Conservation (phyloP, 2,888 invertebrate species). For the Abrostola triplasia region DNA sequence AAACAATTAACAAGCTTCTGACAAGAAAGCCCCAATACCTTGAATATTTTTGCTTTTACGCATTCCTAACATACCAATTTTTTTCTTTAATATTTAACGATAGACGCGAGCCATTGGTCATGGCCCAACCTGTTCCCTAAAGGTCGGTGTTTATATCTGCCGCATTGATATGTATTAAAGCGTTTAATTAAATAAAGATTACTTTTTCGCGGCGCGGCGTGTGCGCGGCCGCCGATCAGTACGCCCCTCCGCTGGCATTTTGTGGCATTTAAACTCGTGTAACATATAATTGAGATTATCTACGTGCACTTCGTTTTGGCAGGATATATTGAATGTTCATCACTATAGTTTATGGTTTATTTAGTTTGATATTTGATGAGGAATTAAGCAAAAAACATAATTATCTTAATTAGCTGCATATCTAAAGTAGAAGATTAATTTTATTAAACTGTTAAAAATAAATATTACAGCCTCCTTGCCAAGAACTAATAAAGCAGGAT, state of each 20-base stretch:
- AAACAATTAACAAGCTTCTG: slow-evolving; percentile 53
- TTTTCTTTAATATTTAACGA: slow-evolving; percentile 28
- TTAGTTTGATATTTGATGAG: slow-evolving; percentile 5
- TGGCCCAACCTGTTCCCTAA: slow-evolving; percentile 45
- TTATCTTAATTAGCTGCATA: too few species aligned
- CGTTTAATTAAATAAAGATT: slow-evolving; percentile 71
- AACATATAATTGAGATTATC: slow-evolving; percentile 57
- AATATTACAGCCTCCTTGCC: too few species aligned
- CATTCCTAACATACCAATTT: slow-evolving; percentile 30
- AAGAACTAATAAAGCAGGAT: too few species aligned
- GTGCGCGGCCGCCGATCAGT: slow-evolving; percentile 37
- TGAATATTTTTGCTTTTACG: slow-evolving; percentile 37
- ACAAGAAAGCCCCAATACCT: slow-evolving; percentile 50
- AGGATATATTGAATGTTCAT: slow-evolving; percentile 24
- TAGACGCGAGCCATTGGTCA: slow-evolving; percentile 21
- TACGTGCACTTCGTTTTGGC: slow-evolving; percentile 27
- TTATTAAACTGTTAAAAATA: too few species aligned
- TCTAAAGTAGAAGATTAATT: too few species aligned
- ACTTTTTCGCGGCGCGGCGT: slow-evolving; percentile 58
- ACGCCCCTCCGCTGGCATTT: slow-evolving; percentile 53
- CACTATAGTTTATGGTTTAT: slow-evolving; percentile 12
- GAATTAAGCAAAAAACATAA: neutral
- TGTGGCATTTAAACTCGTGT: slow-evolving; percentile 60
- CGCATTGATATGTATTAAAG: slow-evolving; percentile 62
- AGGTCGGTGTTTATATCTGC: slow-evolving; percentile 62